Evolutionary conservation across 2,797 vertebrate species (phyloP), one percentile per base, ranked within the genome.

Genomic region (Typhlichthys subterraneus): DNA sequence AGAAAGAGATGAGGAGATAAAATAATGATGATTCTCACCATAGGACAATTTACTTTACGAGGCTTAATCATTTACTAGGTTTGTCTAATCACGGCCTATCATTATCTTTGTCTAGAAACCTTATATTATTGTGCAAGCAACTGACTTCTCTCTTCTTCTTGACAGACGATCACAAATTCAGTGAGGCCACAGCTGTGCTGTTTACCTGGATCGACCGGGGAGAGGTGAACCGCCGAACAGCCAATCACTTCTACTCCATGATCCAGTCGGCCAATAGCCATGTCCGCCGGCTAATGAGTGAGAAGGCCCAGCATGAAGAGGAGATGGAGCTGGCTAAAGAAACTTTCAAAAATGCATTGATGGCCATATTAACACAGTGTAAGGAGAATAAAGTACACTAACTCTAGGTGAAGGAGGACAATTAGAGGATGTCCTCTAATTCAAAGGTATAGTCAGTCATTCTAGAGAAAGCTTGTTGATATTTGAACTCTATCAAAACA

Each of bases 231-330:
- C 95, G 96, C 15, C 93, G 96, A 58, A 98, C 95, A 0, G 95
- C 96, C 86, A 99, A 97, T 89, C 97, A 94, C 91, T 98, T 99
- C 91, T 98, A 98, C 85, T 98, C 96, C 71, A 99, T 98, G 97
- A 97, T 99, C 89, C 97, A 98, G 87, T 97, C 95, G 0, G 95
- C 95, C 68, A 98, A 97, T 83, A 97, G 96, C 87, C 97, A 98
- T 69, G 87, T 98, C 74, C 95, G 96, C 63, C 88, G 95, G 17
- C 91, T 99, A 19, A 91, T 95, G 79, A 91, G 93, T 0, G 96
- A 98, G 88, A 98, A 97, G 80, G 92, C 93, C 0, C 86, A 93
- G 38, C 97, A 99, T 0, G 96, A 99, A 84, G 98, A 96, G 75
- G 96, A 96, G 83, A 95, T 99, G 96, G 97, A 99, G 17, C 96